Conservation (phyloP, 2,797 vertebrate genomes). For the Bradypus variegatus region DNA sequence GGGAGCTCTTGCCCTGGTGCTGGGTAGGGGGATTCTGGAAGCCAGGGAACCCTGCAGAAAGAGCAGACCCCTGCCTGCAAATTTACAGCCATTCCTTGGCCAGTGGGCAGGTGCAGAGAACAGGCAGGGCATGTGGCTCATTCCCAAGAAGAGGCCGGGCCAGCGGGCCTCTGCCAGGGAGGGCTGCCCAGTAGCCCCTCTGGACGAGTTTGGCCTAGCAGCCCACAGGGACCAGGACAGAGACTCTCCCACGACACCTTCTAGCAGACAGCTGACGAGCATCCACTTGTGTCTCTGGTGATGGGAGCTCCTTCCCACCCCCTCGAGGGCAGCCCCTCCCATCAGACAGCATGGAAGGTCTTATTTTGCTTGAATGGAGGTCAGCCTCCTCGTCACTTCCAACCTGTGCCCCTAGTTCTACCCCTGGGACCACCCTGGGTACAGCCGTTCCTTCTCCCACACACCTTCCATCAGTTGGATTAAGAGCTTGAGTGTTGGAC, state of each 20-base stretch:
- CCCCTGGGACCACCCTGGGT: neutral
- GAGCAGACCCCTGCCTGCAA: neutral
- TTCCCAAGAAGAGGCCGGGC: neutral
- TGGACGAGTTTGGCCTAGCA: neutral
- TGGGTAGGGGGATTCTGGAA: neutral
- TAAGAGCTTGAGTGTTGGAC: neutral
- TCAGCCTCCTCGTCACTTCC: neutral
- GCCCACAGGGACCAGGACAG: neutral
- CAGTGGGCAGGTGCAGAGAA: neutral
- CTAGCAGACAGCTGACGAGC: neutral
- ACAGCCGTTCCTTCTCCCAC: neutral
- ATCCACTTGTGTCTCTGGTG: neutral
- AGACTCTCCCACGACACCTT: neutral
- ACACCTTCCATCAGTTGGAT: neutral
- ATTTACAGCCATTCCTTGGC: neutral
- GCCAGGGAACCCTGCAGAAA: neutral
- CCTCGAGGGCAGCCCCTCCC: neutral
- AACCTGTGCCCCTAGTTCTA: neutral
- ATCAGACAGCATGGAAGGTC: neutral
- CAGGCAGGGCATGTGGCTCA: neutral
- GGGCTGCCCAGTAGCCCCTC: neutral
- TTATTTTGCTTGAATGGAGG: neutral
- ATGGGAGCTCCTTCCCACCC: neutral
- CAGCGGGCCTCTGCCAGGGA: neutral
- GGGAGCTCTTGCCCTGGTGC: neutral